Conservation (phyloP, 2,888 invertebrate species). For the Enchytraeus crypticus region DNA sequence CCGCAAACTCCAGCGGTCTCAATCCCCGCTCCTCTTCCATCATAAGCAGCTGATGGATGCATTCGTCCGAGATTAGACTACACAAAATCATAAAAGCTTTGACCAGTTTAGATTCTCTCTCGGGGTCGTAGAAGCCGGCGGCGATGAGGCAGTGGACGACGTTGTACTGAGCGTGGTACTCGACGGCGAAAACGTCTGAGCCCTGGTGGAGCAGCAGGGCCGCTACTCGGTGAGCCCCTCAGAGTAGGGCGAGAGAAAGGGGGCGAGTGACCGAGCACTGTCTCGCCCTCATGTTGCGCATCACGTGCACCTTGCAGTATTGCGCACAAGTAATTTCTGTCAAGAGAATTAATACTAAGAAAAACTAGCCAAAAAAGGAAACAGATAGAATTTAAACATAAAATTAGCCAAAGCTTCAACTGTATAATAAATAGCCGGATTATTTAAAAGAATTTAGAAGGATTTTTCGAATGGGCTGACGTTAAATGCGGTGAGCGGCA, state of each 20-base stretch:
- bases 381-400: too few species aligned
- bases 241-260: neutral
- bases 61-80: neutral
- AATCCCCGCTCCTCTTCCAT: slow-evolving; percentile 7
- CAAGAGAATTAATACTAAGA: too few species aligned
- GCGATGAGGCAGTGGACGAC: slow-evolving; percentile 3
- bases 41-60: neutral
- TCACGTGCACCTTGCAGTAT: neutral
- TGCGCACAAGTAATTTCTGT: too few species aligned
- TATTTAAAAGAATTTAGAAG: too few species aligned
- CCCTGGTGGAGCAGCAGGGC: slow-evolving; percentile 1
- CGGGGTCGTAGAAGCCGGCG: slow-evolving; percentile 2
- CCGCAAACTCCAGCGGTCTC: slow-evolving; percentile 10
- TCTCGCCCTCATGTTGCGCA: neutral
- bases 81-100: neutral
- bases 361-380: too few species aligned
- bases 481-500: too few species aligned
- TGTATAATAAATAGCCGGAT: too few species aligned
- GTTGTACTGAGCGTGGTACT: neutral
- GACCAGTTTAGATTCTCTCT: neutral
- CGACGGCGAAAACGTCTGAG: slow-evolving; percentile 1
- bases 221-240: neutral
- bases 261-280: neutral
- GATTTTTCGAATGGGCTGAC: too few species aligned
- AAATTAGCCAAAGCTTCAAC: too few species aligned